These are phyloP conservation scores for Catamblyrhynchus diadema DNA, from an alignment of 2,797 vertebrate genomes.

Conservation along the genomic window DNA sequence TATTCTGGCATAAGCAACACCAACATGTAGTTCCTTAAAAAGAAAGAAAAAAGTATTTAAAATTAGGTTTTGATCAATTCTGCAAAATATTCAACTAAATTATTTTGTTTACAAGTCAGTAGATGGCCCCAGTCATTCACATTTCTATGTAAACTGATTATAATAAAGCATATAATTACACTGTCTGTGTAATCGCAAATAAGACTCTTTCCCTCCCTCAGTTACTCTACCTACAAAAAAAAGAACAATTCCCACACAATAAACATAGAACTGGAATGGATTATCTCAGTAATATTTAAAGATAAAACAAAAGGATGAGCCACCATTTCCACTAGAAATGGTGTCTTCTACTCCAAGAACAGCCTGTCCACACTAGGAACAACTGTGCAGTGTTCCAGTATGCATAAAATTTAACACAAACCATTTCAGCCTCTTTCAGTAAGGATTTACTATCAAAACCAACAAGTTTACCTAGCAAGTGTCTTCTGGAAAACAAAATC, in stretches of 20 bases:
- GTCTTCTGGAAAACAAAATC: background rate
- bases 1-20: slow-evolving; percentile 72
- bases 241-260: background rate
- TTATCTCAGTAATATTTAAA: background rate
- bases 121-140: background rate
- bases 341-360: background rate
- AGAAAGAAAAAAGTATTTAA: slow-evolving; percentile 6
- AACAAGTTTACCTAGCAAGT: background rate
- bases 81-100: background rate
- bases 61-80: slow-evolving; percentile 36
- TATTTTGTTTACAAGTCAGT: slow-evolving; percentile 34
- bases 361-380: background rate
- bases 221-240: background rate
- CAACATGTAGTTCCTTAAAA: slow-evolving; percentile 75
- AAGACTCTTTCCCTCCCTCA: background rate
- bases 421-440: background rate
- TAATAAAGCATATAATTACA: background rate
- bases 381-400: background rate
- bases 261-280: background rate
- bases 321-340: background rate
- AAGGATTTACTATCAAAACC: background rate
- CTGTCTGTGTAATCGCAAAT: background rate
- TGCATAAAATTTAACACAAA: background rate
- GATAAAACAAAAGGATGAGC: background rate
- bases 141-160: slow-evolving; percentile 14